Conservation (phyloP, 2,113 vertebrate genomes). For the Perognathus longimembris region DNA sequence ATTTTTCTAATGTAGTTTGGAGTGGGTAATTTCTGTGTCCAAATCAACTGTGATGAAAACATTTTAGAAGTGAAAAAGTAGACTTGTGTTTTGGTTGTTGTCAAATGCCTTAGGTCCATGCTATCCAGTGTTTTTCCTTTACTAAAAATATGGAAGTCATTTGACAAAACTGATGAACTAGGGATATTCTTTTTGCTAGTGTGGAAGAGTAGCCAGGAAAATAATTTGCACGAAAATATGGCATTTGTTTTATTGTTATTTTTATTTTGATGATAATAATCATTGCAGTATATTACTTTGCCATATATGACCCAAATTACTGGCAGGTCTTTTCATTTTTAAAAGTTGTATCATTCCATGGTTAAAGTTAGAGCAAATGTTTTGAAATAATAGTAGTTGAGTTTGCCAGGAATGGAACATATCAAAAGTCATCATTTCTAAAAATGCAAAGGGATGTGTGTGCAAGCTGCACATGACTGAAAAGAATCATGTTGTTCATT, state of each 20-base stretch:
- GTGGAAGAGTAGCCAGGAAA: constrained; percentile 36
- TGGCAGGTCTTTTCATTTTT: constrained; percentile 22
- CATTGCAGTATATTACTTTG: constrained; percentile 29
- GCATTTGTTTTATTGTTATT: constrained; percentile 37
- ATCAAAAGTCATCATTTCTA: constrained; percentile 49
- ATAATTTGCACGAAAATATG: constrained; percentile 53
- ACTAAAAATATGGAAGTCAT: constrained; percentile 53
- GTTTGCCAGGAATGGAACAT: neutral
- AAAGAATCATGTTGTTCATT: neutral
- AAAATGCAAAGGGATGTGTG: neutral
- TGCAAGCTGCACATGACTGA: neutral
- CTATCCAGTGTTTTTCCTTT: constrained; percentile 47
- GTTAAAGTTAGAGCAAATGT: neutral
- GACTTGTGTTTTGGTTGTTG: constrained; percentile 55
- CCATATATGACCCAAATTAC: neutral
- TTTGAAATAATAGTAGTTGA: neutral
- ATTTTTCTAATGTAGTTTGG: constrained; percentile 7
- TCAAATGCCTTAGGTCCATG: neutral
- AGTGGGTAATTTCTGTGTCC: constrained; percentile 4
- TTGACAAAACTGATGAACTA: constrained; percentile 46
- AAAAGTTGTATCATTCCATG: neutral
- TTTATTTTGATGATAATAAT: neutral
- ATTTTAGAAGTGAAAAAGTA: constrained; percentile 33
- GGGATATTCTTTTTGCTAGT: constrained; percentile 47
- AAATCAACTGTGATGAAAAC: constrained; percentile 7